A percentile compares a stretch with the other conserved stretches of the same genome.
Conservation (phyloP, 2,888 invertebrate genomes). For the Philonicus albiceps region DNA sequence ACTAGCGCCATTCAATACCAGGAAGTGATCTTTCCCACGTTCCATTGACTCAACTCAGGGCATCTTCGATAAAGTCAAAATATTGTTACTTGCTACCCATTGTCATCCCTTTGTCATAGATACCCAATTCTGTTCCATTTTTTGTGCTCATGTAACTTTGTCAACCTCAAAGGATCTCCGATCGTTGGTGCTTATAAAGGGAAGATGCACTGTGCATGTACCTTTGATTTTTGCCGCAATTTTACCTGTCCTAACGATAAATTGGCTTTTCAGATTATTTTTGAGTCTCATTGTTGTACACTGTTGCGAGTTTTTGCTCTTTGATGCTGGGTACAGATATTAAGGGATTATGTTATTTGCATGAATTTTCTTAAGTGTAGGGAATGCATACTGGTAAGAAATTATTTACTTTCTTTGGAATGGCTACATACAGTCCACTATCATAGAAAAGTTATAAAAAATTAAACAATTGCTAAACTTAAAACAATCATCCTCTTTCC, state of each 20-base stretch:
- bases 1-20: conserved; percentile 11
- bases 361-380: background rate
- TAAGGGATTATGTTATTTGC: background rate
- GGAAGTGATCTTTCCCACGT: conserved; percentile 14
- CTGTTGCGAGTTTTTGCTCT: background rate
- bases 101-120: conserved; percentile 1
- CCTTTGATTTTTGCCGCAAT: background rate
- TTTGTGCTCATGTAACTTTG: background rate
- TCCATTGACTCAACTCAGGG: background rate
- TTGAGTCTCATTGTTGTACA: background rate
- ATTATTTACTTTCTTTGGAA: background rate
- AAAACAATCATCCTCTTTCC: too few relatives aligned
- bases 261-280: background rate
- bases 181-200: background rate
- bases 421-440: too few relatives aligned
- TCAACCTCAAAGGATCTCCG: conserved; percentile 12
- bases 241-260: background rate
- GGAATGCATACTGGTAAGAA: background rate
- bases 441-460: too few relatives aligned
- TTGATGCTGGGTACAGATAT: background rate
- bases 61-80: conserved; percentile 4
- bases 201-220: background rate
- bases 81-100: background rate
- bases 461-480: too few relatives aligned
- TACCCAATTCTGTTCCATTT: background rate